Evolutionary conservation across 2,888 invertebrate genomes (phyloP), one percentile per base, ranked within the genome.

Genomic region (Pyrocoelia pectoralis): DNA sequence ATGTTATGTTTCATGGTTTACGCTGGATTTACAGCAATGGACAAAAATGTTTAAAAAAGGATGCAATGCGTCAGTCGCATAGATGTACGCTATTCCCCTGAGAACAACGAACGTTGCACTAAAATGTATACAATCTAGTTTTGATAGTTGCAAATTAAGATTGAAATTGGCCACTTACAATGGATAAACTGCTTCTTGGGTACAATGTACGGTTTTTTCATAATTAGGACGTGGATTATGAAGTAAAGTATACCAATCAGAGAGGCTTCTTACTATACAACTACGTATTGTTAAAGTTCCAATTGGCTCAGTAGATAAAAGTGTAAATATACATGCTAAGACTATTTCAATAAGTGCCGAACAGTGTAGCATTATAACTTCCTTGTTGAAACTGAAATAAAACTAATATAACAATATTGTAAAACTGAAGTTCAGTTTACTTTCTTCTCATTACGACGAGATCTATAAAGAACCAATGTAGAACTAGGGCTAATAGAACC

Each of bases 141-240:
- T n/a, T n/a, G n/a, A n/a, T n/a, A n/a, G n/a, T n/a, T n/a, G n/a
- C n/a, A n/a, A 12, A 43, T 15, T 9, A 43, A 43, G 10, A 38
- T 15, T 43, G 15, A 43, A 43, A 5, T 5, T 18, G 15, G 2
- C 46, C 67, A 86, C 91, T 88, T 86, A 98, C 95, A 98, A 83
- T 46, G 98, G 98, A 84, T 96, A 98, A 0, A 98, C 97, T 59
- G 97, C 96, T 83, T 99, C 98, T 77, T 98, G 97, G 0, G 98
- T 97, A 80, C 98, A 99, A 81, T 96, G 91, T 56, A 98, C 80
- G 13, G 91, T 91, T 66, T 89, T 88, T 61, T 92, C 92, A 82
- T 96, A 98, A 80, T 96, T 93, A 0, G 97, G 95, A 70, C 89
- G 90, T 4, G 98, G 98, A 83, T 99, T 99, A 76, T 96, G 89